phyloP scores from a whole-genome alignment of 1,140 invertebrate genomes.

The Plectrocnemia conspersa region DNA sequence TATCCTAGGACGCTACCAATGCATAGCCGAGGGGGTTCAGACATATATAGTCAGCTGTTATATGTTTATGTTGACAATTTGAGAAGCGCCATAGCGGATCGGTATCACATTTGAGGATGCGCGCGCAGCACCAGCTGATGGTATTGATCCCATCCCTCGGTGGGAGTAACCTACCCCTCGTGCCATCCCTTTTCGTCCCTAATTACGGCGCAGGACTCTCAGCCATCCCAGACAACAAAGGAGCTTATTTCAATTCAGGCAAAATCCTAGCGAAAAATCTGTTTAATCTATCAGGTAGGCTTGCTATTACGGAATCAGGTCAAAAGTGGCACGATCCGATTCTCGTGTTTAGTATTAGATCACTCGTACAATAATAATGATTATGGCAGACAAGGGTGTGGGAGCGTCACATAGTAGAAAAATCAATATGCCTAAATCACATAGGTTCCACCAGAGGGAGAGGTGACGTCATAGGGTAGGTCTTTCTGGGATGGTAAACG shows the following conservation, averaged over 20 bases:
- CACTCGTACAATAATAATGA: background rate
- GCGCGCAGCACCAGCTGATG: conserved; percentile 17
- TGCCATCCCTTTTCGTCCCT: no score
- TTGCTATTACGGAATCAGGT: no score
- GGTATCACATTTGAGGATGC: background rate
- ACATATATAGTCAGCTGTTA: conserved; percentile 13
- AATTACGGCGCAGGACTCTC: no score
- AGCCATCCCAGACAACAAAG: no score
- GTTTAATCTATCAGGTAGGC: no score
- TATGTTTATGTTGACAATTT: background rate
- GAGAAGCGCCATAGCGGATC: background rate
- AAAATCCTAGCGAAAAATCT: no score
- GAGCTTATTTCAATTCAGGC: no score
- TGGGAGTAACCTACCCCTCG: background rate
- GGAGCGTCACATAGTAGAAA: no score
- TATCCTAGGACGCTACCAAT: no score
- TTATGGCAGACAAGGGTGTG: no score
- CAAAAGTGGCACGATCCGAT: no score
- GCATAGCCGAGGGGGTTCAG: no score
- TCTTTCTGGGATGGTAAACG: conserved; percentile 8
- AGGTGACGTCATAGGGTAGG: conserved; percentile 17
- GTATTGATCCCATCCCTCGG: conserved; percentile 12
- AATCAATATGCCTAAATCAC: conserved; percentile 15
- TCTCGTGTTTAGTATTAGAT: background rate
- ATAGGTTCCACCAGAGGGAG: conserved; percentile 5